Evolutionary conservation across 2,888 invertebrate species (phyloP).

Genomic region (Ptilodon capucinus): DNA sequence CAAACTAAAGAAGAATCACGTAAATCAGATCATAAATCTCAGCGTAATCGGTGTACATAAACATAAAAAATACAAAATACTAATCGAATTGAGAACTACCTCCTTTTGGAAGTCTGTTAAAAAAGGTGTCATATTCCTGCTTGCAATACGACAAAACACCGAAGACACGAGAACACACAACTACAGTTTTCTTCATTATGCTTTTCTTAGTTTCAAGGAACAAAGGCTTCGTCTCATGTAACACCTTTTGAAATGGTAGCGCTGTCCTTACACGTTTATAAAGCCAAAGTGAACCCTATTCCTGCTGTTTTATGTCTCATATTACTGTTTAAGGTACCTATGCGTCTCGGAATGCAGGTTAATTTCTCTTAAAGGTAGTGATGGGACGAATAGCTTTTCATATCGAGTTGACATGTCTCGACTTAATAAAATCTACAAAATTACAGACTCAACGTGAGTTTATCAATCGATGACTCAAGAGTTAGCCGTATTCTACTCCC

Average conservation of each 20-base stretch:
- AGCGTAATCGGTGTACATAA: too few relatives aligned
- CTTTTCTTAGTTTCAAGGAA: slow-evolving; percentile 44
- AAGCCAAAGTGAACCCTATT: not conserved
- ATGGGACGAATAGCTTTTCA: not conserved
- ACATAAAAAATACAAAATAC: too few relatives aligned
- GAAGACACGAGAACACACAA: not conserved
- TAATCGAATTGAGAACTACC: too few relatives aligned
- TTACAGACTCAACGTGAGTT: too few relatives aligned
- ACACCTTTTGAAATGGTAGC: slow-evolving; percentile 31
- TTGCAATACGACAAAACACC: too few relatives aligned
- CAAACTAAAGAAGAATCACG: too few relatives aligned
- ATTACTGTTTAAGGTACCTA: slow-evolving; percentile 16
- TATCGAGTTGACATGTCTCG: not conserved
- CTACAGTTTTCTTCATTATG: slow-evolving; percentile 46
- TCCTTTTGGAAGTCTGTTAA: too few relatives aligned
- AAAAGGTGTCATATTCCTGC: too few relatives aligned
- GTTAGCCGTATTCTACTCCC: too few relatives aligned
- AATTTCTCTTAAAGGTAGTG: slow-evolving; percentile 33
- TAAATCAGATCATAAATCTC: too few relatives aligned
- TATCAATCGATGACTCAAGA: too few relatives aligned
- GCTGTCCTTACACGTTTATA: slow-evolving; percentile 4
- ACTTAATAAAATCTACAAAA: not conserved
- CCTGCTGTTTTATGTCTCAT: slow-evolving; percentile 21
- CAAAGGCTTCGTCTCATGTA: slow-evolving; percentile 30
- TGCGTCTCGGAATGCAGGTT: slow-evolving; percentile 32